Base-by-base conservation (phyloP, 1,140 invertebrate genomes). In the Drosophila prosaltans region DNA sequence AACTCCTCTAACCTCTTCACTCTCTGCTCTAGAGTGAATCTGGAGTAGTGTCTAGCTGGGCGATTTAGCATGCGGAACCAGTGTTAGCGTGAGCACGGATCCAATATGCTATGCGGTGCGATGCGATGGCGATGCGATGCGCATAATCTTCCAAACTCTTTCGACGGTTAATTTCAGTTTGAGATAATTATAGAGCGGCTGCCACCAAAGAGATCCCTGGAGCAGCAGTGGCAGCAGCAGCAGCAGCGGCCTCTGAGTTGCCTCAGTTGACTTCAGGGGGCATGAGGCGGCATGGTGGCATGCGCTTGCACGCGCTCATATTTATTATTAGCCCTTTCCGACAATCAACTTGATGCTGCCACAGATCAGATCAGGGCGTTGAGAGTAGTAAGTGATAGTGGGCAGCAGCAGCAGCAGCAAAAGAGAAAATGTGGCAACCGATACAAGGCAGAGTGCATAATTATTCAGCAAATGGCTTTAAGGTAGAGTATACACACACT, bases 111-210 rank as follows among this genome's bases (percentile, higher is more conserved):
- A 65, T 64, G 36, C 36, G 60, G 26, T 48, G 45, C 61, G 41
- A 36, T 67, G 40, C 43, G 28, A 30, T 30, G 51, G 11, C 68
- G 60, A 61, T 67, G 81, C 74, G 75, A 71, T 78, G 83, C 80
- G 80, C 84, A 88, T 89, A 89, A 89, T 89, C 84, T 89, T 78
- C 66, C 72, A 74, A 81, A 72, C 90, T 91, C 90, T 91, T 91
- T 91, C 90, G 85, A 88, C 86, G 90, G 90, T 91, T 91, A 91
- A 91, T 91, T 91, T 91, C 73, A 84, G 85, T 91, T 90, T 84
- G 90, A 91, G 90, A 91, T 91, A 91, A 91, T 91, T 91, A 91
- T 84, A 91, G 90, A 90, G 90, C 90, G 90, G 90, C 85, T 70
- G 70, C 66, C 81, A 81, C 66, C 86, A 90, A 90, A 89, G 78